Conservation (phyloP, 2,888 invertebrate species). For the Lithophane semibrunnea region DNA sequence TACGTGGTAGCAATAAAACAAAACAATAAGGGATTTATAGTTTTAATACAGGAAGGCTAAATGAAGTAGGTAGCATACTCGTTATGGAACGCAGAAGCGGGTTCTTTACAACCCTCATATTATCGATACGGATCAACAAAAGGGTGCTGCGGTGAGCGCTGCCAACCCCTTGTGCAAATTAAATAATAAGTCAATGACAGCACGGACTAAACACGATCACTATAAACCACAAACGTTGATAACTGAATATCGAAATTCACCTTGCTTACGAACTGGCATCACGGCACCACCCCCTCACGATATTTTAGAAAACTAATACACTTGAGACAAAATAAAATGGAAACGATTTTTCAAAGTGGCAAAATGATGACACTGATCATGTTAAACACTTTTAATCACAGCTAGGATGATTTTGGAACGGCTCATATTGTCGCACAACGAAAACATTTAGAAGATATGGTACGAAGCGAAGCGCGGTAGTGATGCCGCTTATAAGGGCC, state of each 20-base stretch:
- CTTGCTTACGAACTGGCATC: conserved; percentile 95
- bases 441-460: conserved; percentile 86
- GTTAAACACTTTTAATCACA: conserved; percentile 84
- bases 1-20: conserved; percentile 46
- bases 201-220: conserved; percentile 52
- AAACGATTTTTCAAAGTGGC: conserved; percentile 81
- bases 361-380: conserved; percentile 77
- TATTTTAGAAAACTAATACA: conserved; percentile 84
- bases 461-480: conserved; percentile 82
- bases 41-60: conserved; percentile 50
- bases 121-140: conserved; percentile 77
- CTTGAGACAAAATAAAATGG: conserved; percentile 81
- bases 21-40: conserved; percentile 39
- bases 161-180: conserved; percentile 71
- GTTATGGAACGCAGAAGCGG: conserved; percentile 55
- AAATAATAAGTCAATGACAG: conserved; percentile 69
- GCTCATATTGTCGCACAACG: conserved; percentile 83
- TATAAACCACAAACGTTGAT: conserved; percentile 59
- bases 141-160: conserved; percentile 73
- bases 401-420: conserved; percentile 79
- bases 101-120: conserved; percentile 75
- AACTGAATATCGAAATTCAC: conserved; percentile 84
- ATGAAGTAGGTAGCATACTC: conserved; percentile 36
- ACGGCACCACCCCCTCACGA: conserved; percentile 89
- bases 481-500: conserved; percentile 83